phyloP scores from a whole-genome alignment of 2,888 invertebrate genomes.

The Dermolepida albohirtum region DNA sequence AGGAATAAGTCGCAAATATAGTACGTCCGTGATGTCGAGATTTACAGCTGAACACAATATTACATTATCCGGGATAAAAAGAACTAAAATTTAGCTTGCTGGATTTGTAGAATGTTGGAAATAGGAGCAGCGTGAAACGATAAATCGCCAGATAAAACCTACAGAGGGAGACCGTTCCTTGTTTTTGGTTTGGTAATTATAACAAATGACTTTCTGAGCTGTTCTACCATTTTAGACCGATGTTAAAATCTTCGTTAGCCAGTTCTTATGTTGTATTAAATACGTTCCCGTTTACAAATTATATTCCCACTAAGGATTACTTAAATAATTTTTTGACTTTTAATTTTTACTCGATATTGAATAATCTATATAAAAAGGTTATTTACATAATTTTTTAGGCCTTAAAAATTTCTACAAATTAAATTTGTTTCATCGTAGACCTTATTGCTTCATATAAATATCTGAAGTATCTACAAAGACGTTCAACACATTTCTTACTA shows the following conservation, averaged over 20 bases:
- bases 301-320: slow-evolving; percentile 3
- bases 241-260: slow-evolving; percentile 26
- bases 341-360: background rate
- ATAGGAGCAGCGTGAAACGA: slow-evolving; percentile 59
- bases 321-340: background rate
- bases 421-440: no score
- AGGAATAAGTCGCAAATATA: slow-evolving; percentile 38
- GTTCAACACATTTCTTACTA: no score
- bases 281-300: slow-evolving; percentile 2
- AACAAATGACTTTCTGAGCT: slow-evolving; percentile 59
- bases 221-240: slow-evolving; percentile 22
- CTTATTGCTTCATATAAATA: no score
- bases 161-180: slow-evolving; percentile 59
- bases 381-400: no score
- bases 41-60: slow-evolving; percentile 60
- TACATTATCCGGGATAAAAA: slow-evolving; percentile 62
- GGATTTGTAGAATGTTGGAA: slow-evolving; percentile 61
- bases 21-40: slow-evolving; percentile 49
- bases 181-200: slow-evolving; percentile 64
- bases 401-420: no score
- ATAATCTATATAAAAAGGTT: no score
- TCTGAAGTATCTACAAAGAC: no score
- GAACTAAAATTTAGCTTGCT: slow-evolving; percentile 59
- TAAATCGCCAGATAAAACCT: slow-evolving; percentile 63
- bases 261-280: slow-evolving; percentile 26